Percentiles rank a stretch among this genome's conserved stretches.
These are phyloP conservation scores for Marasmarcha lunaedactyla DNA, from an alignment of 2,888 invertebrate species.

Conservation along the genomic window DNA sequence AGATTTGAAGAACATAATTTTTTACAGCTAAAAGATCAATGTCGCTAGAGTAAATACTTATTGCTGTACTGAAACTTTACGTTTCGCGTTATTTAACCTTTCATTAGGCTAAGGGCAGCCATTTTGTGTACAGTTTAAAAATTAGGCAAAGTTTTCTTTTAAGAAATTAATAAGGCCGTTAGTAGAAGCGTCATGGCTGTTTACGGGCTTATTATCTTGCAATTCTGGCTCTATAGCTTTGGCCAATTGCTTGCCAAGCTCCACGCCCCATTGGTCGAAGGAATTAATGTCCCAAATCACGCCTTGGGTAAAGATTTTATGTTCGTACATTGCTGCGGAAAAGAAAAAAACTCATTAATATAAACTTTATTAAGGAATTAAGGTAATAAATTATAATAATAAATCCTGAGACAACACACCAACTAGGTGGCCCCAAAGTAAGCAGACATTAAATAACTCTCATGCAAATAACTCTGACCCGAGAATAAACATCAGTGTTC, in stretches of 20 bases:
- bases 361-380: constrained; percentile 2
- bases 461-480: too few species aligned
- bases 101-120: too few species aligned
- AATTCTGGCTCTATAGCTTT: constrained; percentile 98
- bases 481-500: too few species aligned
- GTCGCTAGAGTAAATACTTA: too few species aligned
- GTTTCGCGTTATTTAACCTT: too few species aligned
- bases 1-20: too few species aligned
- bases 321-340: constrained; percentile 91
- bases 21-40: too few species aligned
- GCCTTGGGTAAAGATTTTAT: constrained; percentile 99
- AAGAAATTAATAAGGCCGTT: constrained; percentile 98
- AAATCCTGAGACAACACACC: not conserved
- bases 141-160: constrained; percentile 71
- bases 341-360: not conserved
- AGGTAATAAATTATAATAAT: constrained; percentile 3
- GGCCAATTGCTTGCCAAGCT: constrained; percentile 97
- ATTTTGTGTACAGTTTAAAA: too few species aligned
- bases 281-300: constrained; percentile 99
- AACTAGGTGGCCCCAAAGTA: too few species aligned
- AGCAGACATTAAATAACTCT: too few species aligned
- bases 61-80: too few species aligned
- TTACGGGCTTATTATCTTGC: constrained; percentile 72
- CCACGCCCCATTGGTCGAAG: constrained; percentile 99
- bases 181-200: constrained; percentile 93